Base-by-base conservation (phyloP, 2,888 invertebrate genomes). In the Drosophila villosipedis region DNA sequence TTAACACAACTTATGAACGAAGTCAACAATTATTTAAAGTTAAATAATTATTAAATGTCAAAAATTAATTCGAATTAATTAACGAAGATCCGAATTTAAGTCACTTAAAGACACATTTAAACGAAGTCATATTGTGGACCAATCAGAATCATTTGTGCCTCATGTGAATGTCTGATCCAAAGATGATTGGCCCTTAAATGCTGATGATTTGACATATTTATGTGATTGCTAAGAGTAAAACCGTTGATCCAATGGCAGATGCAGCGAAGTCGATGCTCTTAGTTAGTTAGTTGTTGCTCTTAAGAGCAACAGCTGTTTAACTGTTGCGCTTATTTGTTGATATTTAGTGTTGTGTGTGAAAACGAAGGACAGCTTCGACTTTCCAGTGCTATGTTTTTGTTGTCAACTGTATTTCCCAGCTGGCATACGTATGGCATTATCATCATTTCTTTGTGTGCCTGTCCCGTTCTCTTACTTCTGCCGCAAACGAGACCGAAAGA, bases 1-100 rank as follows among this genome's bases (percentile, higher is more conserved):
- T 82, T 90, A 79, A 69, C 72, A 74, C 57, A 62, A 54, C 30
- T 73, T 71, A 76, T 83, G 69, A 81, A 83, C 74, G 78, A 83
- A 81, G 58, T 69, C 67, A n/a, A 22, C 61, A 55, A 33, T 30
- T 35, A 47, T 54, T 60, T 35, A 14, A 35, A 35, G 35, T 14
- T 35, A 14, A 16, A 22, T 55, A 55, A 33, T 31, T 35, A 47
- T 50, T 60, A 75, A 55, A 68, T 80, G 75, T 67, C 70, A 66
- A 57, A 70, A 78, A 82, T 82, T 72, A 69, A 67, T 69, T 60
- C 25, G 63, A 78, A 78, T 81, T 74, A 66, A 50, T 28, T 50
- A 37, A 14, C 39, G 28, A 19, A 58, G 14, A 14, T 19, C 28
- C 0, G 33, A 0, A 54, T n/a, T 50, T 58, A 12, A 53, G 43